Conservation (phyloP, 2,888 invertebrate genomes). For the Drosophila helvetica region DNA sequence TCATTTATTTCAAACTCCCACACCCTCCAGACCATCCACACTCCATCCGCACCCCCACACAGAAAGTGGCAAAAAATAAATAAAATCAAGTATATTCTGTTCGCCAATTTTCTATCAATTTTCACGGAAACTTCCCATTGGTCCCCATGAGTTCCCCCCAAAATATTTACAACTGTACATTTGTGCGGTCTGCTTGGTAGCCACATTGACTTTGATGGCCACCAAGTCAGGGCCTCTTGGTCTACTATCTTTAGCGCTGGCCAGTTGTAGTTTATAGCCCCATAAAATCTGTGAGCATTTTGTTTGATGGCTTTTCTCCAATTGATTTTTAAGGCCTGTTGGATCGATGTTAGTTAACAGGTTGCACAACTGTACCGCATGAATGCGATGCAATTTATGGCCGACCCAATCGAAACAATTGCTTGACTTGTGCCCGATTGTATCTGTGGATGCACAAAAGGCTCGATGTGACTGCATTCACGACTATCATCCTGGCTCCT, state of each 20-base stretch:
- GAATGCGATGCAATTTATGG: conserved; percentile 35
- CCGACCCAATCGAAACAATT: conserved; percentile 45
- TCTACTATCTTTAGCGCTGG: conserved; percentile 18
- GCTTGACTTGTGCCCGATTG: conserved; percentile 38
- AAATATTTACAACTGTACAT: conserved; percentile 62
- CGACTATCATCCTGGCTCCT: background rate
- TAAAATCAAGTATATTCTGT: conserved; percentile 55
- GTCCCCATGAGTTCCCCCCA: conserved; percentile 20
- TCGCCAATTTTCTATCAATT: conserved; percentile 78
- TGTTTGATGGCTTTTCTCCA: conserved; percentile 31
- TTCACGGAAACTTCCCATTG: conserved; percentile 17
- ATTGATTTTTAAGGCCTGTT: conserved; percentile 42
- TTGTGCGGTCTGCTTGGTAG: conserved; percentile 51
- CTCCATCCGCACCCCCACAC: background rate
- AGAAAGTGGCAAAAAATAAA: conserved; percentile 16
- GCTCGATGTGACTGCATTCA: conserved; percentile 7
- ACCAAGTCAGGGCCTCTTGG: conserved; percentile 17
- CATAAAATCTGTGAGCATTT: conserved; percentile 44
- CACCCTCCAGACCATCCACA: background rate
- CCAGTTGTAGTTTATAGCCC: conserved; percentile 48
- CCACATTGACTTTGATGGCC: conserved; percentile 52
- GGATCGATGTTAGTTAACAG: conserved; percentile 60
- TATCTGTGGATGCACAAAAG: conserved; percentile 22
- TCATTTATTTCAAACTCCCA: conserved; percentile 46
- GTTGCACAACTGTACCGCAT: conserved; percentile 43